A percentile compares a stretch with the other conserved stretches of the same genome.
Conservation (phyloP, 2,113 vertebrate species). For the Agapornis roseicollis region DNA sequence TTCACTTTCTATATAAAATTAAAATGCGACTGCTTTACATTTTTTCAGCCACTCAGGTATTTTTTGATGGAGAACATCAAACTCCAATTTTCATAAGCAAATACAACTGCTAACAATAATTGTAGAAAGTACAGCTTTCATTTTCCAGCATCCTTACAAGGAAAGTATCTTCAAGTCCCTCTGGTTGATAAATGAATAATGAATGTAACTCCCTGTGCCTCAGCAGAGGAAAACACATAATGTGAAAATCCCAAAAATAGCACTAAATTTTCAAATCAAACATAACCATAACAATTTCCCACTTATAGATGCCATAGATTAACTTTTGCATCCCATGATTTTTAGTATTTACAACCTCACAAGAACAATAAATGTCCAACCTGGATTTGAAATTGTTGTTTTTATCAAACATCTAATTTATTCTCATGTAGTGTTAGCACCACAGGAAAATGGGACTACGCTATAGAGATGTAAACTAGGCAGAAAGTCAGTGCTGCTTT, state of each 20-base stretch:
- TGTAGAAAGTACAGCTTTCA: neutral
- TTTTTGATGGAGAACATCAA: neutral
- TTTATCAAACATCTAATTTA: neutral
- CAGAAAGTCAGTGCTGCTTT: neutral
- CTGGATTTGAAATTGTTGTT: neutral
- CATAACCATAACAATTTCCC: neutral
- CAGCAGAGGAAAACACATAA: neutral
- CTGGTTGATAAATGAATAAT: neutral
- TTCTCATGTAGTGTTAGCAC: neutral
- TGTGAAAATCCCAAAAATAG: neutral
- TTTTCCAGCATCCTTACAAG: neutral
- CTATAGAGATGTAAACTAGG: neutral
- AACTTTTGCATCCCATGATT: neutral
- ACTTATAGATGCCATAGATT: neutral
- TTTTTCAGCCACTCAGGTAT: neutral
- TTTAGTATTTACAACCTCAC: neutral
- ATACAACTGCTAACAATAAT: neutral
- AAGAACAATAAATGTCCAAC: neutral
- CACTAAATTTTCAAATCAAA: neutral
- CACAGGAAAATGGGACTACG: neutral
- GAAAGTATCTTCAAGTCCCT: neutral
- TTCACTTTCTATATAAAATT: neutral
- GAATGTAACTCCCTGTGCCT: neutral
- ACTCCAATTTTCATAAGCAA: neutral
- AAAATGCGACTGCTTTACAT: neutral